phyloP scores from a whole-genome alignment of 2,888 invertebrate species.

The Drosophila subsilvestris region DNA sequence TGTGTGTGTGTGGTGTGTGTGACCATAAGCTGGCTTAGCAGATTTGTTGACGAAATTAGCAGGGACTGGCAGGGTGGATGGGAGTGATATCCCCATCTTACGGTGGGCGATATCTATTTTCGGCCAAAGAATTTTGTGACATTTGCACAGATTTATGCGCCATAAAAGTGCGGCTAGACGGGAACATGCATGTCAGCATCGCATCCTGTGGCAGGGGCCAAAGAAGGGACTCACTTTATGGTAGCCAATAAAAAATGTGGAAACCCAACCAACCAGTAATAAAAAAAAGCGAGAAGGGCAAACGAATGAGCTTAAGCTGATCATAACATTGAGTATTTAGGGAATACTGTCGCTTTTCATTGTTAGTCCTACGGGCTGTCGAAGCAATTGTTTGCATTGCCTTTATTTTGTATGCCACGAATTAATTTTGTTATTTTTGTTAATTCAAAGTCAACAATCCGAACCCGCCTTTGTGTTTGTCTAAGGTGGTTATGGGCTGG shows the following conservation, averaged over 20 bases:
- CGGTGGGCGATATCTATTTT: slow-evolving; percentile 42
- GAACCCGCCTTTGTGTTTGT: slow-evolving; percentile 51
- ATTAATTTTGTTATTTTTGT: slow-evolving; percentile 58
- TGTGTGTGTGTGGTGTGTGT: slow-evolving; percentile 19
- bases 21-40: slow-evolving; percentile 52
- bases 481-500: slow-evolving; percentile 61
- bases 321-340: slow-evolving; percentile 7
- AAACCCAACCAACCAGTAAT: slow-evolving; percentile 19
- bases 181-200: slow-evolving; percentile 24
- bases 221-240: slow-evolving; percentile 51
- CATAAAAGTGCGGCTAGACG: slow-evolving; percentile 66
- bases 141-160: slow-evolving; percentile 70
- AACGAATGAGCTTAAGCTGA: neutral
- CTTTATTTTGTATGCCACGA: slow-evolving; percentile 37
- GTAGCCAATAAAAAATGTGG: slow-evolving; percentile 55
- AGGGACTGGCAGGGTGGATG: neutral
- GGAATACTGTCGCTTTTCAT: slow-evolving; percentile 11
- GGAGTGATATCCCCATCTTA: no score
- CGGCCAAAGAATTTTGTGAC: slow-evolving; percentile 56
- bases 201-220: slow-evolving; percentile 3
- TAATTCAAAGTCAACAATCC: slow-evolving; percentile 71
- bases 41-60: slow-evolving; percentile 54
- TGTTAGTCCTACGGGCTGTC: slow-evolving; percentile 23
- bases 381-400: slow-evolving; percentile 26
- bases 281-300: slow-evolving; percentile 15